Evolutionary conservation across 1,140 invertebrate genomes (phyloP), one percentile per base, ranked within the genome.

Genomic region (Epicauta chinensis): DNA sequence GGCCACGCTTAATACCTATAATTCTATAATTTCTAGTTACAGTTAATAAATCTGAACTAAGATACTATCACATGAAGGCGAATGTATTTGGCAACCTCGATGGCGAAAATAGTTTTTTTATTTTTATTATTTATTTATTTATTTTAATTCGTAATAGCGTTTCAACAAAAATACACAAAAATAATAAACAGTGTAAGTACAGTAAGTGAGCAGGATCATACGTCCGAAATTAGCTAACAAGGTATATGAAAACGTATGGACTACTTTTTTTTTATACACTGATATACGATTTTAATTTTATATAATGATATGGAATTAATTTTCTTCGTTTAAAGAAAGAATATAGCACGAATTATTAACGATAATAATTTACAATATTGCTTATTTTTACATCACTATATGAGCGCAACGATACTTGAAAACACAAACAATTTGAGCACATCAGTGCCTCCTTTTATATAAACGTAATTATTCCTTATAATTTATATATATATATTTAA

Each of bases 241-340:
- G 60, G 51, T 57, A 60, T 56, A 54, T 57, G 58, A 64, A 61
- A 64, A 62, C 52, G 59, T 60, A 54, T 62, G 45, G 38, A 52
- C 54, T 63, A 61, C 50, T 59, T 66, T 68, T 23, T n/a, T 23
- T 59, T 59, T 69, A 65, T 69, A 69, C 67, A 69, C 59, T 68
- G 64, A 68, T 68, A 68, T 66, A 63, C 60, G 63, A 54, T 60
- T 64, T 63, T 60, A 61, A 50, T 34, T 63, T 65, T 65, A 62
- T 55, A 62, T 68, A 69, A 62, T 69, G 67, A 69, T 69, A 69
- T 69, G 67, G 67, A 68, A 68, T 67, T 58, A 59, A 63, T 62
- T 66, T 59, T 55, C 46, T 49, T 44, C 41, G 59, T 51, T 55
- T 63, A 60, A 60, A 63, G 59, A 65, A 63, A 66, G 53, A 63